Evolutionary conservation across 2,797 vertebrate genomes (phyloP).

Genomic region (Platalea minor): DNA sequence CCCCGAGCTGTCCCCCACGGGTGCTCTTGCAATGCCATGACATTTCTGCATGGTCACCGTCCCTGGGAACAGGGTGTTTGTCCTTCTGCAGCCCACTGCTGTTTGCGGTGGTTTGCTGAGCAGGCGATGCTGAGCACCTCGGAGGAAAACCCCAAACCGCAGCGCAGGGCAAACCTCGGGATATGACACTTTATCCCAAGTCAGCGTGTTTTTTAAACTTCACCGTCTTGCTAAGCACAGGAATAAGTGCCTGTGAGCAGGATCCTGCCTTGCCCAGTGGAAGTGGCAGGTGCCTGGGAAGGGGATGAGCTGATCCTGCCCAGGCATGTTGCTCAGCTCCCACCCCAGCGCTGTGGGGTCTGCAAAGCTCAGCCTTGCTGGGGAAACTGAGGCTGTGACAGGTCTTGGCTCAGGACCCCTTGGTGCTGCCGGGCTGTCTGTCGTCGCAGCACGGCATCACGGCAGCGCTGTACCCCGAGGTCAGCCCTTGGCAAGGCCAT

Average conservation of each 20-base stretch:
- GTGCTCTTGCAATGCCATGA: not conserved
- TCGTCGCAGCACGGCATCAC: fast-evolving
- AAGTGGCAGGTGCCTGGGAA: not conserved
- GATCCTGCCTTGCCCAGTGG: not conserved
- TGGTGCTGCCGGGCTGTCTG: fast-evolving
- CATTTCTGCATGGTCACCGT: fast-evolving
- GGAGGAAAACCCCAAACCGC: not conserved
- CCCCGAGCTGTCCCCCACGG: not conserved
- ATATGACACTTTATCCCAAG: not conserved
- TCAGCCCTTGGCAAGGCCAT: not conserved
- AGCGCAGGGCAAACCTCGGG: not conserved
- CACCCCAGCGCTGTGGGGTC: not conserved
- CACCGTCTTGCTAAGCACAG: fast-evolving
- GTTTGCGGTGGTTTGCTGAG: not conserved
- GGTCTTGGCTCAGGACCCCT: not conserved
- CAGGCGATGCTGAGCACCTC: not conserved
- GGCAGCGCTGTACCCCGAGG: fast-evolving
- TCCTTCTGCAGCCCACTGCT: not conserved
- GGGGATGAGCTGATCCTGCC: not conserved
- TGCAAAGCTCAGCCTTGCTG: not conserved
- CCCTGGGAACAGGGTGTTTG: not conserved
- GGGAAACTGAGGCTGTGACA: not conserved
- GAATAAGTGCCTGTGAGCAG: fast-evolving
- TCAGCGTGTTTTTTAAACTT: not conserved
- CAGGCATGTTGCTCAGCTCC: not conserved